phyloP scores from a whole-genome alignment of 2,888 invertebrate species.

The Stratiomys singularior region DNA sequence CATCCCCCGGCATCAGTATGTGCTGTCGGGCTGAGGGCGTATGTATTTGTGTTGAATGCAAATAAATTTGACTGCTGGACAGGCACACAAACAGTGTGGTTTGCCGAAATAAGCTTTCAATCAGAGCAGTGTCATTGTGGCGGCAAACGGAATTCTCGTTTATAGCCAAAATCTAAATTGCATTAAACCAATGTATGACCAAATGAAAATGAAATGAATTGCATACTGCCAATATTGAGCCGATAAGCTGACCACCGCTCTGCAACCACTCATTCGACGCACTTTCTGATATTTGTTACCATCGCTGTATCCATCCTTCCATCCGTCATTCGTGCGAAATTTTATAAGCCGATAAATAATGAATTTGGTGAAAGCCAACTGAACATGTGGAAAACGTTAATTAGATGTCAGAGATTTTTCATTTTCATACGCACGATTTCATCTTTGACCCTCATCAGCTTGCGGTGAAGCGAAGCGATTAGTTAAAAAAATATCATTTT shows the following conservation, averaged over 20 bases:
- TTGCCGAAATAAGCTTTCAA: constrained; percentile 45
- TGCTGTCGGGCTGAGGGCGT: background rate
- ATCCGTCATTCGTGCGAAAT: constrained; percentile 13
- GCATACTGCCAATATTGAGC: constrained; percentile 21
- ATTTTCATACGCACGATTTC: no score
- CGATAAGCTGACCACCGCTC: constrained; percentile 17
- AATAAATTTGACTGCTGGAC: constrained; percentile 31
- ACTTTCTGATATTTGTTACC: background rate
- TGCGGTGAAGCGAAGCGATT: no score
- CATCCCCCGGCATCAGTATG: no score
- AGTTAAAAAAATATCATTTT: no score
- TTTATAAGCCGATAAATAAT: constrained; percentile 26
- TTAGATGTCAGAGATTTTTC: no score
- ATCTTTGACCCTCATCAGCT: no score
- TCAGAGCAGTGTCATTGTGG: constrained; percentile 36
- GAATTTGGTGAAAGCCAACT: background rate
- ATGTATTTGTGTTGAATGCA: background rate
- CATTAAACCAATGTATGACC: constrained; percentile 37
- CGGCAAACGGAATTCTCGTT: constrained; percentile 24
- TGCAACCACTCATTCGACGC: background rate
- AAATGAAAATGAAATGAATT: constrained; percentile 44
- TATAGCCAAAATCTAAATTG: constrained; percentile 36
- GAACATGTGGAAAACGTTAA: background rate
- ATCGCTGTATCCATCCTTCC: background rate
- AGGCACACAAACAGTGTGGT: constrained; percentile 37